A percentile compares a stretch with the other conserved stretches of the same genome.
phyloP scores from a whole-genome alignment of 1,140 invertebrate genomes.

The Brachionus angularis region DNA sequence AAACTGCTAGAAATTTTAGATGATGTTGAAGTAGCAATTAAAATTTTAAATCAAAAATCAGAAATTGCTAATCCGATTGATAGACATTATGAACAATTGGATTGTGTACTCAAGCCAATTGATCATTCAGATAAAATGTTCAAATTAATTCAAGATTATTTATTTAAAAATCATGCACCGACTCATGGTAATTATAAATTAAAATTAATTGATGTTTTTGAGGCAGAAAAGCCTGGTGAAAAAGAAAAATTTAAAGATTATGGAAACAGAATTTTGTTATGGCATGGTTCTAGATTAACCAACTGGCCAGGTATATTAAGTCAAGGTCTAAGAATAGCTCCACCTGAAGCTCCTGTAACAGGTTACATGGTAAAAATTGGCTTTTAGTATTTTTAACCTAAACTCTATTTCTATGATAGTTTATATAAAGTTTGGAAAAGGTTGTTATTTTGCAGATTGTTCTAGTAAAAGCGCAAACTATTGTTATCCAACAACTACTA shows the following conservation, averaged over 20 bases:
- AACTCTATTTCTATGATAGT: background rate
- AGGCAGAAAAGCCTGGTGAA: slow-evolving; percentile 71
- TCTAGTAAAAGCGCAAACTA: slow-evolving; percentile 98
- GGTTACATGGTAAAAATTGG: slow-evolving; percentile 43
- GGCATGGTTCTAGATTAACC: slow-evolving; percentile 90
- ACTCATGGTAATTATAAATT: slow-evolving; percentile 75
- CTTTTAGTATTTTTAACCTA: background rate
- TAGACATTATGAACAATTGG: slow-evolving; percentile 78
- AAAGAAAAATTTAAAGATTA: slow-evolving; percentile 71
- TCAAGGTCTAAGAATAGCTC: slow-evolving; percentile 93
- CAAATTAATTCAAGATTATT: slow-evolving; percentile 70
- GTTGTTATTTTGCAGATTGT: slow-evolving; percentile 94
- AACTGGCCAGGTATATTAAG: slow-evolving; percentile 94
- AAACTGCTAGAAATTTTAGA: slow-evolving; percentile 85
- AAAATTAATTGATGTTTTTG: slow-evolving; percentile 66
- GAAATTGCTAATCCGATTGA: slow-evolving; percentile 69
- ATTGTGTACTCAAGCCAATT: slow-evolving; percentile 67
- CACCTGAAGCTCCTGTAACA: slow-evolving; percentile 78
- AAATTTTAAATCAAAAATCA: slow-evolving; percentile 64
- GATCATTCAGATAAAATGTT: slow-evolving; percentile 65
- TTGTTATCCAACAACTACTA: slow-evolving; percentile 71
- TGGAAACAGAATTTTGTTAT: slow-evolving; percentile 77
- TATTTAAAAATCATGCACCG: slow-evolving; percentile 77
- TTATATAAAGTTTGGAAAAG: slow-evolving; percentile 68
- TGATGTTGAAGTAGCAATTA: slow-evolving; percentile 92